Evolutionary conservation across 2,888 invertebrate genomes (phyloP), one percentile per base, ranked within the genome.

Genomic region (Venustoraphidia nigricollis): DNA sequence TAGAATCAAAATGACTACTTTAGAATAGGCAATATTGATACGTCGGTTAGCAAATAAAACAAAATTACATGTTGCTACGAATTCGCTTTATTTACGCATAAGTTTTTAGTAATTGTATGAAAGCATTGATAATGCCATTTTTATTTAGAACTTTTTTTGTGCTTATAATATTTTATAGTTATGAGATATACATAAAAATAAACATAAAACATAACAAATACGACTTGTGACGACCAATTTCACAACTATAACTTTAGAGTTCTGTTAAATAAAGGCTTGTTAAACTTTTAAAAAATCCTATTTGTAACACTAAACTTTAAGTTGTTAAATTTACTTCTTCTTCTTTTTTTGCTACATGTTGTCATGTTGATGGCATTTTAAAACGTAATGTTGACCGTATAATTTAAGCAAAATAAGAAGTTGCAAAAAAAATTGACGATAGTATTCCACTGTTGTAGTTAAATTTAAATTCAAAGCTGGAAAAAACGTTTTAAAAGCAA

Each of bases 61-160:
- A n/a, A 39, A 39, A 38, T 14, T 8, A 39, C 40, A 39, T 9
- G 11, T 39, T 39, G 11, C 40, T 39, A 39, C 40, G 40, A 39
- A 39, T 39, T 27, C 27, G 14, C 13, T 39, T 39, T 39, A 39
- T 39, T 39, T 11, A 39, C 40, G 40, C 40, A 39, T 39, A 14
- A 39, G 14, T 39, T 39, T 27, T 39, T 44, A 34, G 13, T 44
- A 44, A 44, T 34, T 34, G 44, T 44, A 44, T 13, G 44, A 44
- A 44, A 44, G 44, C 44, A 44, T 44, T 35, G 44, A 44, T 34
- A 44, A 44, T 27, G 35, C 27, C 27, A 44, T 27, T 34, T 44
- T 34, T 14, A 27, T 44, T 44, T 34, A 44, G 27, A 44, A 42
- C 34, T 44, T 44, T 27, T 44, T 34, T 44, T 44, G 13, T 13